Percentiles rank a stretch among this genome's conserved stretches.
phyloP scores from a whole-genome alignment of 2,888 invertebrate genomes.

The Psylliodes chrysocephalus region DNA sequence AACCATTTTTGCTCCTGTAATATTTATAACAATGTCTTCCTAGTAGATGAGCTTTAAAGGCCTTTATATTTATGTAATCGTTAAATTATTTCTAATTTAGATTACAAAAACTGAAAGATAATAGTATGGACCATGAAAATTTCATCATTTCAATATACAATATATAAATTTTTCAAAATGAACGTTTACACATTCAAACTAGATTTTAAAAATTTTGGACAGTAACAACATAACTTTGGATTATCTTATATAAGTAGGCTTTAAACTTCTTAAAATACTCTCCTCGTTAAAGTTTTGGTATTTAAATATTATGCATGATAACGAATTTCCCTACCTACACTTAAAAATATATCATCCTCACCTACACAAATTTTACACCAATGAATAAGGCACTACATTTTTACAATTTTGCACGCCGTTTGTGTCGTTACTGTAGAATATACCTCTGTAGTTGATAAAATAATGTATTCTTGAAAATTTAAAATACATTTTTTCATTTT shows the following conservation, averaged over 20 bases:
- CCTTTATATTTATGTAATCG: no score
- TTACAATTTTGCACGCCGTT: constrained; percentile 25
- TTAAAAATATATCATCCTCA: not conserved
- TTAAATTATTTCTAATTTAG: no score
- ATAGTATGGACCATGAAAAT: no score
- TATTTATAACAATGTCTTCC: no score
- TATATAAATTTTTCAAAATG: no score
- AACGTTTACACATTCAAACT: no score
- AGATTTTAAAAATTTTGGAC: no score
- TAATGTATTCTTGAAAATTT: not conserved
- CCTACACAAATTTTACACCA: not conserved
- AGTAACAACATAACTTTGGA: not conserved
- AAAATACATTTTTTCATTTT: not conserved
- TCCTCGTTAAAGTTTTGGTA: not conserved
- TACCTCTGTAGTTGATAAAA: not conserved
- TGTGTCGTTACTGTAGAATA: not conserved
- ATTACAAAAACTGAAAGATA: no score
- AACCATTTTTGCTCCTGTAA: no score
- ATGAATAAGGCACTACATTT: constrained; percentile 18
- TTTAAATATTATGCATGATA: not conserved
- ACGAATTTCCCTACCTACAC: not conserved
- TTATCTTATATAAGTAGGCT: not conserved
- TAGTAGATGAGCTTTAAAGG: no score
- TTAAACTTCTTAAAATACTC: not conserved
- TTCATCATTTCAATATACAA: no score